Evolutionary conservation across 2,113 vertebrate species (phyloP).

Genomic region (Halcyon senegalensis): DNA sequence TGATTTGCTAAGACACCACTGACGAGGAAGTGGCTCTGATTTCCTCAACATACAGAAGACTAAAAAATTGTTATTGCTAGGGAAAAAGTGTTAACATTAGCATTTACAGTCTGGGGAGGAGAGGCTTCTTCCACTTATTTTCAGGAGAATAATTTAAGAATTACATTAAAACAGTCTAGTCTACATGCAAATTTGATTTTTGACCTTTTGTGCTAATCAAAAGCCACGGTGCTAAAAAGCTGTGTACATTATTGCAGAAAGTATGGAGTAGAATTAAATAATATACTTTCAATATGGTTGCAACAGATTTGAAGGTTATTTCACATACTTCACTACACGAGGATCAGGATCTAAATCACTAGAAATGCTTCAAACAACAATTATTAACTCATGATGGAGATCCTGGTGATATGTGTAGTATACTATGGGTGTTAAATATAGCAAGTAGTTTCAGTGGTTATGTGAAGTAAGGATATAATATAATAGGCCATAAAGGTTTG

Average conservation of each 20-base stretch:
- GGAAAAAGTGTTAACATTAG: slow-evolving; percentile 40
- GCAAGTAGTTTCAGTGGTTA: neutral
- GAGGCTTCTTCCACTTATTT: slow-evolving; percentile 51
- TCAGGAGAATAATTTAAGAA: slow-evolving; percentile 60
- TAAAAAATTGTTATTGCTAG: slow-evolving; percentile 22
- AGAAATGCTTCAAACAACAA: neutral
- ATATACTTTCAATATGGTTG: slow-evolving; percentile 33
- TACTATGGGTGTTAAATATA: neutral
- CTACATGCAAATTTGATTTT: slow-evolving; percentile 63
- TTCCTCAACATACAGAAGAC: slow-evolving; percentile 4
- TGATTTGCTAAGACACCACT: slow-evolving; percentile 56
- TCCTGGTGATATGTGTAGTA: neutral
- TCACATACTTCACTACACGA: neutral
- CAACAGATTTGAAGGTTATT: slow-evolving; percentile 32
- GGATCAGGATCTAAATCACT: slow-evolving; percentile 1
- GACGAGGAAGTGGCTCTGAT: slow-evolving; percentile 51
- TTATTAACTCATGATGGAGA: slow-evolving; percentile 26
- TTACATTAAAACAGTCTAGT: slow-evolving; percentile 68
- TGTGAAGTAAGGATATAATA: neutral
- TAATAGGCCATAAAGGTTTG: neutral
- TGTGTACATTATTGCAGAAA: slow-evolving; percentile 56
- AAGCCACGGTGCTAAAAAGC: slow-evolving; percentile 50
- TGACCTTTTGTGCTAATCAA: slow-evolving; percentile 67
- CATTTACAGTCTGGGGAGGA: slow-evolving; percentile 40
- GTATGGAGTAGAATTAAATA: slow-evolving; percentile 46